phyloP scores from a whole-genome alignment of 2,113 vertebrate genomes.

The Tenrec ecaudatus region DNA sequence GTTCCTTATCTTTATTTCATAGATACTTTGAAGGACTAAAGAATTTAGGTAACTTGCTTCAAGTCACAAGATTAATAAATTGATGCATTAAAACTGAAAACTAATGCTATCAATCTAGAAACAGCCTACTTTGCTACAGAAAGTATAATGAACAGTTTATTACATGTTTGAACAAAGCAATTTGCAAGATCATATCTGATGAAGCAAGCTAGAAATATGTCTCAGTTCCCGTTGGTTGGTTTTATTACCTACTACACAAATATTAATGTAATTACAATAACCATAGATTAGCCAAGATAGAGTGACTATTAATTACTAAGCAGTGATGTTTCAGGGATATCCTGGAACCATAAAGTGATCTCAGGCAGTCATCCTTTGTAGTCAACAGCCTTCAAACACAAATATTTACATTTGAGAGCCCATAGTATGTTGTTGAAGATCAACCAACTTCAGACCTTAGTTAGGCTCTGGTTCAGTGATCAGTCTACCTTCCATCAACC shows the following conservation, averaged over 20 bases:
- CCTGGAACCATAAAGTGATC: constrained; percentile 44
- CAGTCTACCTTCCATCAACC: neutral
- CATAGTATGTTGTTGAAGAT: neutral
- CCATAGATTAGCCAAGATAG: constrained; percentile 25
- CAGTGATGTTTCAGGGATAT: constrained; percentile 29
- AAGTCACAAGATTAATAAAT: constrained; percentile 32
- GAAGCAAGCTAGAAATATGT: constrained; percentile 21
- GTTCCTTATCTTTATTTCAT: neutral
- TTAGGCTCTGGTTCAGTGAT: neutral
- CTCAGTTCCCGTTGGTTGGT: constrained; percentile 18
- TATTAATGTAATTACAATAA: constrained; percentile 17
- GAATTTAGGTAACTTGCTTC: neutral
- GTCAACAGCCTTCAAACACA: constrained; percentile 41
- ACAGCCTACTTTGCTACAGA: neutral
- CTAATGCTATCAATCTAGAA: neutral
- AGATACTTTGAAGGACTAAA: constrained; percentile 2
- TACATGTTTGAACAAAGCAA: constrained; percentile 45
- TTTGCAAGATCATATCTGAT: constrained; percentile 40
- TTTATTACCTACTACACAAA: constrained; percentile 34
- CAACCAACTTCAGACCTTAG: neutral
- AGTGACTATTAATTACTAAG: constrained; percentile 39
- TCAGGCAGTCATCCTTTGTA: constrained; percentile 22
- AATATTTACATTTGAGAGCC: constrained; percentile 9
- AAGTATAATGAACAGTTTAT: constrained; percentile 2
- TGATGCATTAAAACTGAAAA: constrained; percentile 6